Evolutionary conservation across 2,888 invertebrate genomes (phyloP), one percentile per base, ranked within the genome.

Genomic region (Melieria omissa): DNA sequence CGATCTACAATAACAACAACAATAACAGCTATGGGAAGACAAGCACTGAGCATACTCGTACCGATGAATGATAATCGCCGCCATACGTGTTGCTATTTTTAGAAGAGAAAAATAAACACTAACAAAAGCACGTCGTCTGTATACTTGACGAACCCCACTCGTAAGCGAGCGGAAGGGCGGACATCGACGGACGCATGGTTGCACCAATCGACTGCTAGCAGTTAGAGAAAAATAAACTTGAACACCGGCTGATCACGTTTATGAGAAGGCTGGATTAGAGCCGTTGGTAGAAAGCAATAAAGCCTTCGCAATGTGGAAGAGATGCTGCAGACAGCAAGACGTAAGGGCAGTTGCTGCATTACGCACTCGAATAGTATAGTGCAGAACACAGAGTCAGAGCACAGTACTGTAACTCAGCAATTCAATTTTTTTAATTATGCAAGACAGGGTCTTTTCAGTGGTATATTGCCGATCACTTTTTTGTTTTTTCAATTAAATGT

Each of bases 61-160:
- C 29, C 29, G 29, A 14, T 16, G 55, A 64, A 57, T 76, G 75
- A 81, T 82, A 83, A 83, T 82, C 82, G 78, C 82, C 82, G 80
- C 78, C 81, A 83, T 81, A 83, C 82, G 81, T 83, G 80, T 78
- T 73, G 75, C 82, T 82, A 82, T 82, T 82, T 82, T 80, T 82
- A 82, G 82, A 78, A 62, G 16, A 55, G 61, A 54, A 69, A 68
- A 69, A 69, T 62, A 69, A 44, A 69, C 61, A 69, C 60, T 72
- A 68, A 77, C 76, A 78, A 79, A 75, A 76, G 78, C 75, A 76
- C 75, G 78, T 75, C 63, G 65, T 65, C 57, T 62, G 49, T 62
- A 45, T 61, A 54, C 29, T 29, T 29, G 55, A 29, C 44, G 14
- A 46, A 65, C 54, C 14, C 57, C n/a, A n/a, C 44, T 12, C 64